Conservation (phyloP, 2,888 invertebrate genomes). For the Hirtodrosophila cameraria region DNA sequence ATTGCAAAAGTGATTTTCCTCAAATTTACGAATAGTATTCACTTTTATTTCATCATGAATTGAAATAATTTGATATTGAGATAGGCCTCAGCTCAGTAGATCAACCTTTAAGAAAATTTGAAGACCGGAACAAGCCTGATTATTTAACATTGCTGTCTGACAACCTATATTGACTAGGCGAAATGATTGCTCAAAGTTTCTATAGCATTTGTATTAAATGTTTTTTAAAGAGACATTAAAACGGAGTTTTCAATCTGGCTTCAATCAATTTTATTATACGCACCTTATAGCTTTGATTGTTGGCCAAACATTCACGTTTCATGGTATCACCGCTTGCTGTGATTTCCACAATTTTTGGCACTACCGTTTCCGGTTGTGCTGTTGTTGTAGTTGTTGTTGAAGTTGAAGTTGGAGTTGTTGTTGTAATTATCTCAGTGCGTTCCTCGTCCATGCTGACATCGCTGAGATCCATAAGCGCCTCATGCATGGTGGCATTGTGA, state of each 20-base stretch:
- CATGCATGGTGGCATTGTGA: constrained; percentile 59
- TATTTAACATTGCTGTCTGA: too few relatives aligned
- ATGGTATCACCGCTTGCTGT: constrained; percentile 72
- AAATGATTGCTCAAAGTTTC: too few relatives aligned
- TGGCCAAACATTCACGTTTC: constrained; percentile 84
- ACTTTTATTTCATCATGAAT: too few relatives aligned
- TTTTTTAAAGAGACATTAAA: constrained; percentile 1
- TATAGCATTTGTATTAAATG: too few relatives aligned
- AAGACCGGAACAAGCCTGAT: too few relatives aligned
- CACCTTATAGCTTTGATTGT: constrained; percentile 85
- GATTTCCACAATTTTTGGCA: constrained; percentile 81
- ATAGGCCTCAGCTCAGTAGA: too few relatives aligned
- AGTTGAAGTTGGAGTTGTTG: constrained; percentile 27
- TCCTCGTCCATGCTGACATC: constrained; percentile 90
- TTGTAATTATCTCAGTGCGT: constrained; percentile 41
- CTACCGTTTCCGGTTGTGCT: constrained; percentile 63
- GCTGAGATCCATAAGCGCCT: constrained; percentile 87
- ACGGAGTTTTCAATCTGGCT: background rate
- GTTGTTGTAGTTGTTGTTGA: constrained; percentile 50
- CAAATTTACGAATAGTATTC: too few relatives aligned
- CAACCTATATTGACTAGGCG: too few relatives aligned
- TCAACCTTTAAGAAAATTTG: too few relatives aligned
- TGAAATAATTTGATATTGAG: too few relatives aligned
- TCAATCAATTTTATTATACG: constrained; percentile 1
- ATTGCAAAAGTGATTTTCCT: too few relatives aligned